Percentiles rank a stretch among this genome's conserved stretches.
phyloP scores from a whole-genome alignment of 2,113 vertebrate species.

The Mus pahari region DNA sequence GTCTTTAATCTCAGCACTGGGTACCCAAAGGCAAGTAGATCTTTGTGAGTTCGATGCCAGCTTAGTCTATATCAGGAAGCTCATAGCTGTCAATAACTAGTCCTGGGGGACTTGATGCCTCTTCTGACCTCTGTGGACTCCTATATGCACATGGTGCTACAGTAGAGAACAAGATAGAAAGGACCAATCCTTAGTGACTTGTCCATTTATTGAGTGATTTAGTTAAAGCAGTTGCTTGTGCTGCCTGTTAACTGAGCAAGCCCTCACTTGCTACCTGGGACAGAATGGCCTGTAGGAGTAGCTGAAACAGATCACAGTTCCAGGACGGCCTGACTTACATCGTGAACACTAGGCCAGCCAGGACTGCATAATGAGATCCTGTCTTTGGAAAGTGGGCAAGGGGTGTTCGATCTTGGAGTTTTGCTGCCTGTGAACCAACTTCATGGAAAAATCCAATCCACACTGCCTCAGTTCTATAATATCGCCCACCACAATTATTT shows the following conservation, averaged over 20 bases:
- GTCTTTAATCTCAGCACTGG: neutral
- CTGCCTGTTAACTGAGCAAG: neutral
- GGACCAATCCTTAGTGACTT: neutral
- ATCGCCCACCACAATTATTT: neutral
- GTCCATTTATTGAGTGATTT: neutral
- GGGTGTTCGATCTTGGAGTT: neutral
- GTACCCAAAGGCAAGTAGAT: neutral
- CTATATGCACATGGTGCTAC: neutral
- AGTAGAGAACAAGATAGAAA: neutral
- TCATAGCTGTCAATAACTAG: neutral
- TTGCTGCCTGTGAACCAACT: neutral
- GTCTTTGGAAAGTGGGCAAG: neutral
- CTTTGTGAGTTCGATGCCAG: neutral
- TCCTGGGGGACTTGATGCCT: neutral
- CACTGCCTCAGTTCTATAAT: neutral
- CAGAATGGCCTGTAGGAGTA: neutral
- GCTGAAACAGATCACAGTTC: neutral
- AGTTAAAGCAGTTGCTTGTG: neutral
- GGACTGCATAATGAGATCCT: too few relatives aligned
- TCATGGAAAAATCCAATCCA: neutral
- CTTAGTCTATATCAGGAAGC: neutral
- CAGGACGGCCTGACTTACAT: too few relatives aligned
- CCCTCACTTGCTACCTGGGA: neutral
- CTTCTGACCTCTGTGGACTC: neutral
- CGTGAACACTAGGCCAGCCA: too few relatives aligned